A percentile compares a stretch with the other conserved stretches of the same genome.
Evolutionary conservation across 2,113 vertebrate species (phyloP).

Genomic region (Sylvietta virens): DNA sequence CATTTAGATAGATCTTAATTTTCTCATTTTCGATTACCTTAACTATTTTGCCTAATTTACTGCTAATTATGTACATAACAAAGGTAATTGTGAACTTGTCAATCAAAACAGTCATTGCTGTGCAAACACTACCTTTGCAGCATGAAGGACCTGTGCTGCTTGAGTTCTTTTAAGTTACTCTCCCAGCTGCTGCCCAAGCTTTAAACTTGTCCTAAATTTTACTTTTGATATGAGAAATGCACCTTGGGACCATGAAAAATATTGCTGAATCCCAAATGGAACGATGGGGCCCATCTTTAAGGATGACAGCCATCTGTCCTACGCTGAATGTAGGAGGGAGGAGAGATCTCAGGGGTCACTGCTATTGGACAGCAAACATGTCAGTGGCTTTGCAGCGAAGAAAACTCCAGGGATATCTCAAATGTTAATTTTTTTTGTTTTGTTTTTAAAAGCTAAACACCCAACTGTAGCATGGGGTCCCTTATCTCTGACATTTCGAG

Average conservation of each 20-base stretch:
- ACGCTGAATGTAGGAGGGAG: accelerated
- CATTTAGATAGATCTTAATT: not conserved
- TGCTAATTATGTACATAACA: constrained; percentile 31
- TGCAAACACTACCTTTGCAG: not conserved
- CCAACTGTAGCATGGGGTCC: not conserved
- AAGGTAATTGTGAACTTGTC: constrained; percentile 9
- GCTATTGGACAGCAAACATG: not conserved
- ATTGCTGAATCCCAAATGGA: not conserved
- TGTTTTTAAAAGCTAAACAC: not conserved
- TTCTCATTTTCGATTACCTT: not conserved
- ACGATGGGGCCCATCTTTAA: not conserved
- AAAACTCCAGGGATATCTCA: not conserved
- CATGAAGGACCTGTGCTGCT: not conserved
- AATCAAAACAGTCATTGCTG: not conserved
- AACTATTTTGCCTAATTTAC: constrained; percentile 45
- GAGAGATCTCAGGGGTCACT: not conserved
- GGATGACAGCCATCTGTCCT: not conserved
- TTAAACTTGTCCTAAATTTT: not conserved
- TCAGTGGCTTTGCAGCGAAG: not conserved
- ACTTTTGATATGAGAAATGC: not conserved
- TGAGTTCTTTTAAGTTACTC: not conserved
- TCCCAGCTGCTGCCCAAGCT: not conserved
- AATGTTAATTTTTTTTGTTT: not conserved
- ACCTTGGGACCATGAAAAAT: not conserved
- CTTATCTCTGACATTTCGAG: not conserved